Evolutionary conservation across 2,113 vertebrate genomes (phyloP), one percentile per base, ranked within the genome.

Genomic region (Neomonachus schauinslandi): DNA sequence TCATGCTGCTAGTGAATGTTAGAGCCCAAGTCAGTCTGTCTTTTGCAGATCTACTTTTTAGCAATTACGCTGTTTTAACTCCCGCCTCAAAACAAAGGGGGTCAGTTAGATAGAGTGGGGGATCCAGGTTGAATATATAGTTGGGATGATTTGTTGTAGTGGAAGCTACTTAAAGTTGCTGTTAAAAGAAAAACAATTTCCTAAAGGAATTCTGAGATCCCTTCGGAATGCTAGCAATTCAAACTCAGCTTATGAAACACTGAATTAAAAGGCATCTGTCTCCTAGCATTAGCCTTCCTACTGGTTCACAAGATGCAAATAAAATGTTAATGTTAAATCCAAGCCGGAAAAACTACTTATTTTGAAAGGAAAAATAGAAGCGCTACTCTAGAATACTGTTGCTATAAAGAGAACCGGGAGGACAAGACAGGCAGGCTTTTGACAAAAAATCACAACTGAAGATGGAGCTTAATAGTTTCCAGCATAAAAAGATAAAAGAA

Each of bases 301-400:
- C 89, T 91, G 90, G 51, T 95, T 86, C 83, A 69, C 24, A 77
- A 95, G 72, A 92, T 94, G 91, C 69, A 96, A 96, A 97, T 83
- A 39, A 97, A 94, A 94, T 93, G 82, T 81, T 95, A 91, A 92
- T 72, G 51, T 92, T 96, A 92, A 97, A 96, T 81, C 69, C 69
- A 88, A 88, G 51, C 24, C 63, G 83, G 83, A 87, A 72, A 97
- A 96, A 89, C 21, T 88, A 67, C n/a, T 96, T 83, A 91, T 67
- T 97, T 89, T 88, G 61, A 92, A 46, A 93, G 36, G 88, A 65
- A 97, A 93, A 87, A 84, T 81, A 19, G 65, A 92, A 61, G 21
- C 90, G 94, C n/a, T 84, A 65, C 39, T 87, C 59, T 82, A 72
- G 28, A 83, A 96, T 81, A 87, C 14, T 76, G 71, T 46, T 91